phyloP scores from a whole-genome alignment of 2,113 vertebrate genomes.

The Sminthopsis crassicaudata region DNA sequence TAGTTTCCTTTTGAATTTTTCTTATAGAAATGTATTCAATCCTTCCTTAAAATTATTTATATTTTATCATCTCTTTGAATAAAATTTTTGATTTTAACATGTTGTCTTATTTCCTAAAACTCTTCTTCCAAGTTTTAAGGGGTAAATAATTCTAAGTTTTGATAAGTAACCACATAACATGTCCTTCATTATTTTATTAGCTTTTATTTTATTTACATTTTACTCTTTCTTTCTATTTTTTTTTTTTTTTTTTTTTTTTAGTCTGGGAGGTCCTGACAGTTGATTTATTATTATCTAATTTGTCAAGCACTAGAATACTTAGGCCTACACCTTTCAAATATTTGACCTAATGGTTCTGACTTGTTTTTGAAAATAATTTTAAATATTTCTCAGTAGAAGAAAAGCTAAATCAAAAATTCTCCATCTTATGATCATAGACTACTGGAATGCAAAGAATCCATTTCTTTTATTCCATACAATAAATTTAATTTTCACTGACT shows the following conservation, averaged over 20 bases:
- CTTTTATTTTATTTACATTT: background rate
- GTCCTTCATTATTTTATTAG: background rate
- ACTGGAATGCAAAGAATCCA: background rate
- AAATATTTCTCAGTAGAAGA: background rate
- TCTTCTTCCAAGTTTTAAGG: slow-evolving; percentile 39
- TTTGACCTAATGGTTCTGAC: background rate
- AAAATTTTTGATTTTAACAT: background rate
- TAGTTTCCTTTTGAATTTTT: background rate
- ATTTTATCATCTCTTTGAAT: background rate
- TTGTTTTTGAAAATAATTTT: background rate
- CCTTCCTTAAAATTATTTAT: background rate
- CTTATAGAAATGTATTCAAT: background rate
- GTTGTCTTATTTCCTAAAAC: slow-evolving; percentile 31
- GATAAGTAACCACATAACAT: background rate
- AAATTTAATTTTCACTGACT: background rate
- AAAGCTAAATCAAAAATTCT: background rate
- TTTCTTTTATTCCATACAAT: background rate
- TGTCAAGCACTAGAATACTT: background rate
- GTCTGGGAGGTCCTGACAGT: background rate
- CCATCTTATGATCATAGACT: background rate
- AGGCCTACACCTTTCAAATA: background rate
- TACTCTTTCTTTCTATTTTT: background rate
- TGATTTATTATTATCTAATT: background rate
- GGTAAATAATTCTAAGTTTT: background rate
- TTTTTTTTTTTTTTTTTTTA: background rate